These are phyloP conservation scores for Lithobates sylvaticus DNA, from an alignment of 2,797 vertebrate species.

Conservation along the genomic window DNA sequence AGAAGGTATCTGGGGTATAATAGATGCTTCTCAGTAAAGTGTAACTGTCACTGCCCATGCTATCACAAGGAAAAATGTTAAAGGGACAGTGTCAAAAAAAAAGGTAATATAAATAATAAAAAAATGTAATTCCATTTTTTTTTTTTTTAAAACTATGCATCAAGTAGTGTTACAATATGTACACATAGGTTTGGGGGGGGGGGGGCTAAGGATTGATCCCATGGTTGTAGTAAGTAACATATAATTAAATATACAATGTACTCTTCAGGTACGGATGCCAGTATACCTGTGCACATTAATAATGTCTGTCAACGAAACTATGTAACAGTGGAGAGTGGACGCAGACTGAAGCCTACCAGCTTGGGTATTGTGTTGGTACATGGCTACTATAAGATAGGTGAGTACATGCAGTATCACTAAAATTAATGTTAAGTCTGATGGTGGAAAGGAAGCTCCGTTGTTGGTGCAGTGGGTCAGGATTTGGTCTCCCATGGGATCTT, in stretches of 20 bases:
- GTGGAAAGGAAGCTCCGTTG: background rate
- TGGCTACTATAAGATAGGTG: slow-evolving; percentile 96
- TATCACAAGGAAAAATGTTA: too few species aligned
- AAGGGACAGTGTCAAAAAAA: too few species aligned
- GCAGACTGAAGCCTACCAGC: slow-evolving; percentile 93
- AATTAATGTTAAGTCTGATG: background rate
- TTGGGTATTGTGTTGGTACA: slow-evolving; percentile 96
- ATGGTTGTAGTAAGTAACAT: background rate
- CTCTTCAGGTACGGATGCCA: slow-evolving; percentile 92
- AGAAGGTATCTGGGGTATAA: too few species aligned
- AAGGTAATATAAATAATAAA: too few species aligned
- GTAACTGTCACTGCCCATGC: too few species aligned
- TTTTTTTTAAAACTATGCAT: too few species aligned
- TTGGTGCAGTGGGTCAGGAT: background rate
- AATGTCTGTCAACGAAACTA: slow-evolving; percentile 98
- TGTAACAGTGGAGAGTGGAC: slow-evolving; percentile 92
- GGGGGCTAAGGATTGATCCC: background rate
- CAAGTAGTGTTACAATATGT: background rate
- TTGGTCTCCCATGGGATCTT: background rate
- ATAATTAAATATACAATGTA: slow-evolving; percentile 19
- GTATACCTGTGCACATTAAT: slow-evolving; percentile 98
- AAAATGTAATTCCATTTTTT: too few species aligned
- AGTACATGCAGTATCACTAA: slow-evolving; percentile 56
- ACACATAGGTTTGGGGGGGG: too few species aligned
- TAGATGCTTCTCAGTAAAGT: too few species aligned